Percentiles rank a stretch among this genome's conserved stretches.
Conservation (phyloP, 2,797 vertebrate species). For the Chiroxiphia lanceolata region DNA sequence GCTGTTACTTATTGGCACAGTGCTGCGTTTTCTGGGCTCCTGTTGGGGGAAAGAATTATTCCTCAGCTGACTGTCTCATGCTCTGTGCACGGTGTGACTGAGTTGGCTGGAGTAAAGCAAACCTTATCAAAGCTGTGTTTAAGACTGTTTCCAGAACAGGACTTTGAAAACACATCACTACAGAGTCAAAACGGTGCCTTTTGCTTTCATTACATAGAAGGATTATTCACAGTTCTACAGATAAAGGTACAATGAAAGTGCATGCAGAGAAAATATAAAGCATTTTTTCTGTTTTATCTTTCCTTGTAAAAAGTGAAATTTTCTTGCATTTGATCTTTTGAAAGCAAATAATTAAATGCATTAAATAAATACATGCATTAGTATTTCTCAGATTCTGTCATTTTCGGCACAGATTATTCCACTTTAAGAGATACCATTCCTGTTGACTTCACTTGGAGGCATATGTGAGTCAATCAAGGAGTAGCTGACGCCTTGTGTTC, state of each 20-base stretch:
- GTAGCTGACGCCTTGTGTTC: background rate
- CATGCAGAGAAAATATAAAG: background rate
- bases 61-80: constrained; percentile 2
- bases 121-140: background rate
- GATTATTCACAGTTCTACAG: background rate
- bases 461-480: background rate
- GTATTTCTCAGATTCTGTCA: background rate
- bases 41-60: background rate
- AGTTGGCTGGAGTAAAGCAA: background rate
- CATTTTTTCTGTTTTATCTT: background rate
- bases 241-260: background rate
- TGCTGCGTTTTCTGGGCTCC: background rate
- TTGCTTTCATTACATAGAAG: background rate
- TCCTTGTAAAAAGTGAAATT: background rate
- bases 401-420: background rate
- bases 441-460: background rate
- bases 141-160: background rate
- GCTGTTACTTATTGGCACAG: background rate
- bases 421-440: background rate
- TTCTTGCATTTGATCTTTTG: background rate
- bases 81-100: background rate
- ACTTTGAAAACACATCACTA: background rate
- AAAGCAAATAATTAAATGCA: background rate
- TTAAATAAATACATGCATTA: background rate
- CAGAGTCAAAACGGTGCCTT: background rate